These are phyloP conservation scores for Furcifer pardalis DNA, from an alignment of 2,797 vertebrate species.

Conservation along the genomic window DNA sequence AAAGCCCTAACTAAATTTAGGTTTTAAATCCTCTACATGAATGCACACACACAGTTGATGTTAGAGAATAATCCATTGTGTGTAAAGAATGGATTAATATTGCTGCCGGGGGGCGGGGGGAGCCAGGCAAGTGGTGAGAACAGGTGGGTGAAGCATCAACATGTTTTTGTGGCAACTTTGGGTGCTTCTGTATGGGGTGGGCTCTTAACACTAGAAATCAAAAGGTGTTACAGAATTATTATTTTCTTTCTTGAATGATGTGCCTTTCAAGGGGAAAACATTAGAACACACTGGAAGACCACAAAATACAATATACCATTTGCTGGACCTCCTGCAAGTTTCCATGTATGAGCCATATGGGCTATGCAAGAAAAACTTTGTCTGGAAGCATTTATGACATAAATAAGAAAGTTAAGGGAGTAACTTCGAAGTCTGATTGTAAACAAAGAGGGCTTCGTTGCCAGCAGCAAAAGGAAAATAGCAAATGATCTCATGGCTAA, in stretches of 20 bases:
- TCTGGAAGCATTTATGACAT: background rate
- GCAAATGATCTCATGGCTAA: slow-evolving; percentile 27
- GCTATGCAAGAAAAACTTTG: background rate
- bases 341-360: background rate
- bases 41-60: background rate
- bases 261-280: background rate
- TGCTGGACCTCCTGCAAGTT: background rate
- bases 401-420: slow-evolving; percentile 3
- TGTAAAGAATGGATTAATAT: too few relatives aligned
- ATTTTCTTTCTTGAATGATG: background rate
- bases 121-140: background rate
- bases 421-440: background rate
- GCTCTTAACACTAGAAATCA: background rate
- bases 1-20: background rate
- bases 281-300: background rate
- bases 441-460: background rate
- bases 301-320: background rate
- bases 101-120: too few relatives aligned
- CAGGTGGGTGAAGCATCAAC: background rate
- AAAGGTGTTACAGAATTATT: background rate
- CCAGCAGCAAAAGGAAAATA: slow-evolving; percentile 14
- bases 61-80: background rate
- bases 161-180: background rate
- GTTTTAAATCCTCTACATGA: background rate
- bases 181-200: background rate